phyloP scores from a whole-genome alignment of 2,797 vertebrate species.

The Rhyacichthys aspro region DNA sequence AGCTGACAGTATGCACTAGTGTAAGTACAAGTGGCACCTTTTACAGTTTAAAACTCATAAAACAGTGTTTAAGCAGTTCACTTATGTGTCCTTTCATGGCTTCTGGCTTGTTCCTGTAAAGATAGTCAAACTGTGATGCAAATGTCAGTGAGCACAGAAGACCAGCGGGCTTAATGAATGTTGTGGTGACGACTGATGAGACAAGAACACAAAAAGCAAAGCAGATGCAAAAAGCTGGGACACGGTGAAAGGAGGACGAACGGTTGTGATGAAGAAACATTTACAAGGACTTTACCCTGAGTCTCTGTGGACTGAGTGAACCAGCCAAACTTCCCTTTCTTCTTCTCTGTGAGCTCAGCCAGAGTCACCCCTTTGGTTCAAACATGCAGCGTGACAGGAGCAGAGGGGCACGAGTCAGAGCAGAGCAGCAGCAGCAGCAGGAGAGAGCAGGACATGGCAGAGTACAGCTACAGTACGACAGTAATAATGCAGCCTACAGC shows the following conservation, averaged over 20 bases:
- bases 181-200: too few relatives aligned
- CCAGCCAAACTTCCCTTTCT: constrained; percentile 93
- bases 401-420: constrained; percentile 83
- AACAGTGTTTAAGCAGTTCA: too few relatives aligned
- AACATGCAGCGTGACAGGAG: constrained; percentile 88
- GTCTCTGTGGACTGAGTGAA: constrained; percentile 94
- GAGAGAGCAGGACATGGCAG: constrained; percentile 46
- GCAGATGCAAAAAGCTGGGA: constrained; percentile 24
- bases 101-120: too few relatives aligned
- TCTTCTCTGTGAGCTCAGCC: constrained; percentile 96
- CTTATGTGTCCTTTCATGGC: too few relatives aligned
- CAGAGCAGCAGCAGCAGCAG: constrained; percentile 32
- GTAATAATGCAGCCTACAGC: constrained; percentile 19
- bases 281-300: constrained; percentile 89
- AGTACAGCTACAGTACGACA: constrained; percentile 44
- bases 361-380: constrained; percentile 91
- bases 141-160: constrained; percentile 1
- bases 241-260: constrained; percentile 28
- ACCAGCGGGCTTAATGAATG: neutral
- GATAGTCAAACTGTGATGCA: neutral
- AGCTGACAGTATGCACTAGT: too few relatives aligned
- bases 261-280: constrained; percentile 25
- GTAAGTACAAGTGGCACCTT: neutral
- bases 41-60: neutral
- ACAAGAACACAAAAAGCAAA: constrained; percentile 41